Conservation (phyloP, 2,797 vertebrate species). For the Denticeps clupeoides region DNA sequence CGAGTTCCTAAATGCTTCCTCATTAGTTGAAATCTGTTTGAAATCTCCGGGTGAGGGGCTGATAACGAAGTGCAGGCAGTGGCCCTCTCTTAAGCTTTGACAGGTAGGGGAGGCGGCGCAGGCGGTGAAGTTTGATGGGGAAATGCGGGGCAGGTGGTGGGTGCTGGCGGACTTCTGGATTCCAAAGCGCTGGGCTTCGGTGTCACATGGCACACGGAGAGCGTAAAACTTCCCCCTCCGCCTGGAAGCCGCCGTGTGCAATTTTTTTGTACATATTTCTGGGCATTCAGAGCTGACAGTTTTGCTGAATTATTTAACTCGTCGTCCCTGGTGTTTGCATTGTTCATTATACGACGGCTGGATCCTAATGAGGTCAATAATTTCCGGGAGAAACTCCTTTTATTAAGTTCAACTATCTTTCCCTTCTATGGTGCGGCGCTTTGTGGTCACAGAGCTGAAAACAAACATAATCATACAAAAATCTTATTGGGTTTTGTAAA, state of each 20-base stretch:
- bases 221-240: conserved; percentile 36
- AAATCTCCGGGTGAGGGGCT: conserved; percentile 65
- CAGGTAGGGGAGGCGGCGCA: conserved; percentile 49
- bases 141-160: neutral
- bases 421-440: no score
- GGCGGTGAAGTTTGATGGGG: conserved; percentile 11
- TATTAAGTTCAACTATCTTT: no score
- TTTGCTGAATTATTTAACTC: conserved; percentile 61
- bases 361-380: conserved; percentile 55
- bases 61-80: conserved; percentile 54
- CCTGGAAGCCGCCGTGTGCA: conserved; percentile 40
- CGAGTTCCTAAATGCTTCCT: conserved; percentile 82
- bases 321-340: conserved; percentile 39
- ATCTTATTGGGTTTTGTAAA: no score
- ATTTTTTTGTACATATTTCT: no score
- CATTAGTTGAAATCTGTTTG: conserved; percentile 96
- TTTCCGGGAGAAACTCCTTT: conserved; percentile 26
- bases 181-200: conserved; percentile 19
- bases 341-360: conserved; percentile 58
- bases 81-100: conserved; percentile 50
- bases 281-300: conserved; percentile 35
- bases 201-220: conserved; percentile 13
- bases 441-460: no score
- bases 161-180: conserved; percentile 26
- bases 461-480: no score